Base-by-base conservation (phyloP, 1,140 invertebrate genomes). In the Cydia amplana region DNA sequence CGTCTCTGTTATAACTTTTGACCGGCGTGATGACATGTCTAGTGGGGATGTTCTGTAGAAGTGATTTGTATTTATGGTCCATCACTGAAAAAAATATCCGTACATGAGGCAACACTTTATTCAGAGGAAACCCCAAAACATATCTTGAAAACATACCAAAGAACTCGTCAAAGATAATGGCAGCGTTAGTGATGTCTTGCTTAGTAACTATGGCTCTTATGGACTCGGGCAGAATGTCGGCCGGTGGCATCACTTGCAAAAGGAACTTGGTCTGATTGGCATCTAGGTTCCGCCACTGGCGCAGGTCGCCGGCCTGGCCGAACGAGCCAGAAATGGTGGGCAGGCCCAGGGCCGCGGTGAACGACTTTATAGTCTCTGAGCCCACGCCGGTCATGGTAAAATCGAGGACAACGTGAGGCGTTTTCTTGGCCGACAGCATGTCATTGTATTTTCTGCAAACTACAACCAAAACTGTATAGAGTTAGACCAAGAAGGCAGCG, bases 11-110 rank as follows among this genome's bases (percentile, higher is more conserved):
- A 78, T 82, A 64, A 90, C 88, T 87, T 87, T 93, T 91, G 91
- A 96, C 94, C 18, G 94, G 94, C 1, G 96, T 95, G 25, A 97
- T 98, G 1, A 98, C 95, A 85, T 98, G 97, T 2, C 97, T 94
- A 0, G 97, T 97, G 18, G 97, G 96, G 32, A 98, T 95, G 89
- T 98, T 98, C 85, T 97, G 94, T 14, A 98, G 90, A 1, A 98
- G 89, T 7, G 97, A 97, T 89, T 98, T 98, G 91, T 98, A 98
- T 90, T 98, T 98, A 92, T 98, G 97, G 81, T 98, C 97, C 96
- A 98, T 97, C 0, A 97, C 95, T 96, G 89, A 74, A 90, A 88
- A 40, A 75, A 74, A 65, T 46, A 63, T 51, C 67, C 70, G 12
- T 70, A 23, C 55, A 60, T 23, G 55, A 70, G 16, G 72, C n/a